phyloP scores from a whole-genome alignment of 2,888 invertebrate genomes.

The Lysandra bellargus region DNA sequence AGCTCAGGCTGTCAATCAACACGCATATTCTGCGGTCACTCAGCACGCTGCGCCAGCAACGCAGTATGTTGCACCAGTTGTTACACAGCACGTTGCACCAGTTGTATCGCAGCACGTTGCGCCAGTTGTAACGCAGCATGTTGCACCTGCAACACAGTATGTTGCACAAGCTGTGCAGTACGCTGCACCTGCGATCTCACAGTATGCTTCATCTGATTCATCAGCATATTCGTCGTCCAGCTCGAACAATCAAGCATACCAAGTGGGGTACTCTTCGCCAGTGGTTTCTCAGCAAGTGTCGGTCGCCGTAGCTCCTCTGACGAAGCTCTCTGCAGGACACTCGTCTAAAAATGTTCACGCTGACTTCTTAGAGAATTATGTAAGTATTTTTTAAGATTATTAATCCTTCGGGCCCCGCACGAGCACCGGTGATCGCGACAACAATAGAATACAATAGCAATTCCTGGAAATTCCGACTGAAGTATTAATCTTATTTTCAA shows the following conservation, averaged over 20 bases:
- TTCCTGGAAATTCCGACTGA: too few species aligned
- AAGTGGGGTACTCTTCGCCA: slow-evolving; percentile 30
- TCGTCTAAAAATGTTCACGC: slow-evolving; percentile 78
- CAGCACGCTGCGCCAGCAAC: slow-evolving; percentile 42
- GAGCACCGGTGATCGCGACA: too few species aligned
- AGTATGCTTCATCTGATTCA: slow-evolving; percentile 42
- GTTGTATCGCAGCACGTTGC: slow-evolving; percentile 44
- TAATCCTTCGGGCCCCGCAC: too few species aligned
- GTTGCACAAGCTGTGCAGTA: slow-evolving; percentile 34
- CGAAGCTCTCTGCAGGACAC: slow-evolving; percentile 44
- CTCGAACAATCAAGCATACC: slow-evolving; percentile 28
- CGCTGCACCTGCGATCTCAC: slow-evolving; percentile 38
- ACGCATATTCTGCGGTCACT: slow-evolving; percentile 43
- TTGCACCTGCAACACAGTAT: slow-evolving; percentile 38
- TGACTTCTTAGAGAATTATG: slow-evolving; percentile 83
- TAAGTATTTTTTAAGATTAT: slow-evolving; percentile 62
- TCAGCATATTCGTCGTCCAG: slow-evolving; percentile 23
- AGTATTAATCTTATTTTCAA: neutral
- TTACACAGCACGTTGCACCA: slow-evolving; percentile 43
- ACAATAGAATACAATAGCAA: too few species aligned
- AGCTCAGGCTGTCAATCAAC: slow-evolving; percentile 40
- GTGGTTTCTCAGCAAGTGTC: slow-evolving; percentile 38
- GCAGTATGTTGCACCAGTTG: slow-evolving; percentile 48
- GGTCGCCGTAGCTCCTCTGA: slow-evolving; percentile 44
- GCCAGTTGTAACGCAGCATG: slow-evolving; percentile 45